These are phyloP conservation scores for Acanthiza pusilla DNA, from an alignment of 2,797 vertebrate genomes.

Conservation along the genomic window DNA sequence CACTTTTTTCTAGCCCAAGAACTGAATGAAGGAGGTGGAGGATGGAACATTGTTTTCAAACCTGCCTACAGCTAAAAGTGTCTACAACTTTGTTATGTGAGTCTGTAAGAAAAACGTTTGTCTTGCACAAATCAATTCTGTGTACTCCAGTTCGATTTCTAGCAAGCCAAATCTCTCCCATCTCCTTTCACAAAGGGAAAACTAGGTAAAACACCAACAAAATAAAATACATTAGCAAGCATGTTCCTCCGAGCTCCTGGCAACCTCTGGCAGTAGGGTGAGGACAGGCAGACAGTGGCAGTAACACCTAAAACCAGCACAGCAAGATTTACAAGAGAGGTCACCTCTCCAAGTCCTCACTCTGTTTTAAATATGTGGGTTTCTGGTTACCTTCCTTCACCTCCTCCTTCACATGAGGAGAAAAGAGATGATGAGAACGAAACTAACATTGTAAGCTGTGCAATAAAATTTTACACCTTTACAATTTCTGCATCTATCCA, in stretches of 20 bases:
- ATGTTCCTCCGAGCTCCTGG: background rate
- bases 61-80: background rate
- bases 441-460: background rate
- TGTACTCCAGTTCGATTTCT: background rate
- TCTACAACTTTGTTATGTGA: background rate
- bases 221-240: background rate
- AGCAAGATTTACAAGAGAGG: conserved; percentile 58
- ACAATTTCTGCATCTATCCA: background rate
- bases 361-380: conserved; percentile 28
- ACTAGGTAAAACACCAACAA: background rate
- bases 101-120: background rate
- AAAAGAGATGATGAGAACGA: background rate
- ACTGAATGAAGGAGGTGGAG: background rate
- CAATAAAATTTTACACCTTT: background rate
- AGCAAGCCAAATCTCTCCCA: background rate
- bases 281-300: background rate
- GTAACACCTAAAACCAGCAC: conserved; percentile 43
- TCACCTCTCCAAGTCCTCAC: conserved; percentile 14
- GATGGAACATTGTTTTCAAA: background rate
- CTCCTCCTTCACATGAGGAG: background rate
- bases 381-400: conserved; percentile 16
- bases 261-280: background rate
- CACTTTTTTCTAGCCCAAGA: background rate
- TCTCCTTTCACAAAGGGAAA: background rate
- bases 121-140: background rate